Conservation (phyloP, 2,797 vertebrate species). For the Rhynchonycteris naso region DNA sequence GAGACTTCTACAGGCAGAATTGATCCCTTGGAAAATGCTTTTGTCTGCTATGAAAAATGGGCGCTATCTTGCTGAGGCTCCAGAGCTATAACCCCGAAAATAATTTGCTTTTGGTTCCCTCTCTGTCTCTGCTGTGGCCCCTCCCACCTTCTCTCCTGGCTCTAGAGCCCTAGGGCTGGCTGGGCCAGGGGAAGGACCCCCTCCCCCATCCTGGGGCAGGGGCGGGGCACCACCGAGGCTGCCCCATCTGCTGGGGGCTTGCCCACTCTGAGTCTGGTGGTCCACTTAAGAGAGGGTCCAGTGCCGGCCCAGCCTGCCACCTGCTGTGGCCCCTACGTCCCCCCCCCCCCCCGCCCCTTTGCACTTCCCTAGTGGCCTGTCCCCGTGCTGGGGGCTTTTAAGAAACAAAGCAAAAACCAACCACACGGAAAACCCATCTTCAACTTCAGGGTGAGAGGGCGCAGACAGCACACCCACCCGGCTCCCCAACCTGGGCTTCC, state of each 20-base stretch:
- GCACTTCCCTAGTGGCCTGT: accelerated
- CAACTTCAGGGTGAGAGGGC: accelerated
- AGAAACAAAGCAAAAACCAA: background rate
- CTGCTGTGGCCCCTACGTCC: too few relatives aligned
- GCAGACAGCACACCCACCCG: accelerated
- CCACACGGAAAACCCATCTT: accelerated
- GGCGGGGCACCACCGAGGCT: background rate
- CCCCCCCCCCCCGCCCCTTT: too few relatives aligned
- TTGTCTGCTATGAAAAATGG: conserved; percentile 99
- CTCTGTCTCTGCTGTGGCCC: conserved; percentile 71
- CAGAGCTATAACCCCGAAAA: conserved; percentile 87
- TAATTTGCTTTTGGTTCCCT: conserved; percentile 89
- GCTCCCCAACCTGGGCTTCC: accelerated
- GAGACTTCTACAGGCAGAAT: conserved; percentile 94
- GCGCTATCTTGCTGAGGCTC: conserved; percentile 84
- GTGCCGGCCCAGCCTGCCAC: background rate
- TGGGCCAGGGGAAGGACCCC: accelerated
- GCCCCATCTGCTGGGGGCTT: background rate
- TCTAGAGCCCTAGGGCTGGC: accelerated
- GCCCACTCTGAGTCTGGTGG: conserved; percentile 34
- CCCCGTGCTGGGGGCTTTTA: background rate
- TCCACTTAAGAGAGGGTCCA: background rate
- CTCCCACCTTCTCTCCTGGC: background rate
- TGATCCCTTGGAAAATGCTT: conserved; percentile 99
- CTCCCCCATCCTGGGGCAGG: accelerated